Evolutionary conservation across 2,888 invertebrate species (phyloP).

Genomic region (Julus scanicus): DNA sequence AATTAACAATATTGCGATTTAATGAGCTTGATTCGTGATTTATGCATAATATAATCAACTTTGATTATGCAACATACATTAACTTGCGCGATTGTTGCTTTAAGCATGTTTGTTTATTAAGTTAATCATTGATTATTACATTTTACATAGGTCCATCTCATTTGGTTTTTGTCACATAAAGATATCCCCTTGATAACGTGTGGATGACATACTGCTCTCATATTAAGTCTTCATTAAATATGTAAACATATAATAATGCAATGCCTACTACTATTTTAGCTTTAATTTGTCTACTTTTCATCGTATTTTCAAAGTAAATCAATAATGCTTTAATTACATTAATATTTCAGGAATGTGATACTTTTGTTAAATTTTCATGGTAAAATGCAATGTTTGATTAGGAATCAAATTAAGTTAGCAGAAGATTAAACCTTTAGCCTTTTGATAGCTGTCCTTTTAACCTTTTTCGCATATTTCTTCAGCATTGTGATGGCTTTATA

Average conservation of each 20-base stretch:
- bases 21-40: neutral
- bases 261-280: neutral
- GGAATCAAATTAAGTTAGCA: no score
- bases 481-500: neutral
- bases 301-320: no score
- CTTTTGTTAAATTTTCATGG: no score
- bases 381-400: no score
- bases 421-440: no score
- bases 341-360: no score
- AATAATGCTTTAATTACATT: no score
- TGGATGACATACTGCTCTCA: neutral
- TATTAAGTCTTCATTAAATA: neutral
- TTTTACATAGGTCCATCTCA: neutral
- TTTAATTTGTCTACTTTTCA: no score
- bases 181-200: neutral
- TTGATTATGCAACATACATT: neutral
- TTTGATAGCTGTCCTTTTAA: neutral
- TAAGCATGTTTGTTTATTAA: neutral
- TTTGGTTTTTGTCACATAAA: neutral
- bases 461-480: neutral
- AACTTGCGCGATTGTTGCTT: neutral
- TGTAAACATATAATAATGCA: neutral
- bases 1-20: conserved; percentile 4
- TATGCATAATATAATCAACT: neutral
- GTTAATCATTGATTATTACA: neutral